Conservation (phyloP, 2,113 vertebrate species). For the Pleuronectes platessa region DNA sequence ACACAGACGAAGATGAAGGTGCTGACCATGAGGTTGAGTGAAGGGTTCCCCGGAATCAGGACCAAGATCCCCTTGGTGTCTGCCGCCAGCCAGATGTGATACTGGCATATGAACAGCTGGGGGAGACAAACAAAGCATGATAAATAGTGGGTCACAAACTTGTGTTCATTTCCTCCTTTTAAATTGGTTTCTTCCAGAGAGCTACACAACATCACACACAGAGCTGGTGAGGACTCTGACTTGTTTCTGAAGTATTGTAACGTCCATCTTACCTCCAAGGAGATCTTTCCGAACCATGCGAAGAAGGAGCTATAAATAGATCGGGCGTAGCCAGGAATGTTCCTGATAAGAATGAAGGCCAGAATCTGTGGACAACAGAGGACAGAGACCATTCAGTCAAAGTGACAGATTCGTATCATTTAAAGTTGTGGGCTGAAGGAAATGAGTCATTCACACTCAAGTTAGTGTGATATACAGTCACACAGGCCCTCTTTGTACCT, state of each 20-base stretch:
- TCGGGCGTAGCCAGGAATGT: constrained; percentile 94
- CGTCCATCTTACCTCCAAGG: constrained; percentile 88
- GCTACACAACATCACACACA: neutral
- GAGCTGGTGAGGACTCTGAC: neutral
- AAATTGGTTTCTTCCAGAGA: no score
- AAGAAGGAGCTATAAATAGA: constrained; percentile 98
- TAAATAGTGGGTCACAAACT: neutral
- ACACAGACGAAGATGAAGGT: constrained; percentile 98
- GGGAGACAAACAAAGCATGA: constrained; percentile 41
- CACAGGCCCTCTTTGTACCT: neutral
- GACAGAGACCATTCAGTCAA: constrained; percentile 20
- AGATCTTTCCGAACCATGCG: constrained; percentile 98
- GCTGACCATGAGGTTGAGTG: constrained; percentile 94
- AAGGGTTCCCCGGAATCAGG: constrained; percentile 93
- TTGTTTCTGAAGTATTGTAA: neutral
- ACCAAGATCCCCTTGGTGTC: constrained; percentile 97
- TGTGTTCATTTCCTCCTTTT: neutral
- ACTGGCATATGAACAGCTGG: constrained; percentile 98
- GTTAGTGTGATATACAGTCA: neutral
- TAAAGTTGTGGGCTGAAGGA: neutral
- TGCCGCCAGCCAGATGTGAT: constrained; percentile 98
- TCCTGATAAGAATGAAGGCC: constrained; percentile 96
- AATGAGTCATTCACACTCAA: neutral
- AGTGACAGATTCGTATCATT: neutral
- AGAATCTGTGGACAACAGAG: constrained; percentile 86